Evolutionary conservation across 2,797 vertebrate species (phyloP).

Genomic region (Danio tinwini): DNA sequence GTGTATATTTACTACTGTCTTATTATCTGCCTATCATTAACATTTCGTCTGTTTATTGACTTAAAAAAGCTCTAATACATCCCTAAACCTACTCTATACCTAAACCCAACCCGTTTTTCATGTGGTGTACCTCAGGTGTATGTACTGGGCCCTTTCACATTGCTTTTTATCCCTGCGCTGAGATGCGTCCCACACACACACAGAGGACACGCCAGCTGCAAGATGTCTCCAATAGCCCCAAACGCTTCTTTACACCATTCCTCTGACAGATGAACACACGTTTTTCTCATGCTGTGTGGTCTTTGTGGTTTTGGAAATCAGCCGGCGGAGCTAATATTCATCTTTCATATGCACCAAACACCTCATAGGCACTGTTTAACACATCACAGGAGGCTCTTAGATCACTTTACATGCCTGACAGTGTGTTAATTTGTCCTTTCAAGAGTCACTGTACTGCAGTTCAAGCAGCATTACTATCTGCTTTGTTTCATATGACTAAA

Average conservation of each 20-base stretch:
- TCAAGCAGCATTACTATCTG: neutral
- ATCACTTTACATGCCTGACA: constrained; percentile 15
- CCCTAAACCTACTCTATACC: no score
- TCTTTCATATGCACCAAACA: constrained; percentile 18
- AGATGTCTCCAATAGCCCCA: constrained; percentile 36
- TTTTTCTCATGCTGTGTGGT: constrained; percentile 55
- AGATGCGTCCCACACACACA: neutral
- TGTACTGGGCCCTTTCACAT: neutral
- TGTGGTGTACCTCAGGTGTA: neutral
- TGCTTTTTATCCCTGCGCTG: neutral
- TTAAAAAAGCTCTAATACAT: no score
- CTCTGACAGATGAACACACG: constrained; percentile 37
- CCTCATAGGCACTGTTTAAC: neutral
- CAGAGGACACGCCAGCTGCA: constrained; percentile 27
- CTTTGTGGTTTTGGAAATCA: constrained; percentile 51
- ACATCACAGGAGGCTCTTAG: constrained; percentile 8
- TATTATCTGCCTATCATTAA: no score
- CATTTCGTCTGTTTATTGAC: no score
- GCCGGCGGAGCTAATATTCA: constrained; percentile 3
- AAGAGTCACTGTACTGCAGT: neutral
- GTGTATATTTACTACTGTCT: no score
- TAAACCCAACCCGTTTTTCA: neutral
- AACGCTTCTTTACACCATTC: constrained; percentile 1
- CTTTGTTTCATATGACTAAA: neutral
- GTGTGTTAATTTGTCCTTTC: constrained; percentile 20